Percentiles rank a stretch among this genome's conserved stretches.
Conservation (phyloP, 1,140 invertebrate genomes). For the Ditylenchus dipsaci region DNA sequence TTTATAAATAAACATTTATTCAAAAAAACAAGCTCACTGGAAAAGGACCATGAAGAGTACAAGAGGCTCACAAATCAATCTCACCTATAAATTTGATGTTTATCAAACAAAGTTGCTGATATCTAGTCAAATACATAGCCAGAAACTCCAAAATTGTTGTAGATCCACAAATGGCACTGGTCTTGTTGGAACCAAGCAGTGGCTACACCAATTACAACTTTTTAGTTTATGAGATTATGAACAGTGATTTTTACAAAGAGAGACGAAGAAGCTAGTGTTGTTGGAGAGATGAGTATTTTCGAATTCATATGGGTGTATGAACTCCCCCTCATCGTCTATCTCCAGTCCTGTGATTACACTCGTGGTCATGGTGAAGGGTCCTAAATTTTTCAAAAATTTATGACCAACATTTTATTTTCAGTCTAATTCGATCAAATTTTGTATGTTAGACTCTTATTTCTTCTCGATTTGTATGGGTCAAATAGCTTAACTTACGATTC, state of each 20-base stretch:
- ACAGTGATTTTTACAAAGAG: too few species aligned
- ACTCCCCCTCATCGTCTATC: background rate
- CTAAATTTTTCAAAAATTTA: background rate
- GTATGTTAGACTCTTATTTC: too few species aligned
- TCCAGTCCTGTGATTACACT: constrained; percentile 11
- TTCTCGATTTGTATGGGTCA: too few species aligned
- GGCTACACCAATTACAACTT: background rate
- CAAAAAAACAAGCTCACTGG: constrained; percentile 8
- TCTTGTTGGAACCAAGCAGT: constrained; percentile 1
- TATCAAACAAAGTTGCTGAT: constrained; percentile 9
- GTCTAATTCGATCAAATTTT: too few species aligned
- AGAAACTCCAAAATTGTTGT: constrained; percentile 27
- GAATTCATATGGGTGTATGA: background rate
- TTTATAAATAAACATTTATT: too few species aligned
- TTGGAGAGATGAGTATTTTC: background rate
- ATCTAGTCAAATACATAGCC: constrained; percentile 11
- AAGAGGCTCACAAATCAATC: constrained; percentile 39
- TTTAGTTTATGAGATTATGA: background rate
- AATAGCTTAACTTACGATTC: constrained; percentile 19
- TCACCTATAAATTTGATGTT: constrained; percentile 21
- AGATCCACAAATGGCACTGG: constrained; percentile 30
- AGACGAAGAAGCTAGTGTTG: too few species aligned
- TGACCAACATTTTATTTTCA: too few species aligned
- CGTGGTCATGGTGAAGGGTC: constrained; percentile 50
- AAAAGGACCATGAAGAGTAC: constrained; percentile 40